Conservation (phyloP, 2,797 vertebrate genomes). For the Gorsachius magnificus region DNA sequence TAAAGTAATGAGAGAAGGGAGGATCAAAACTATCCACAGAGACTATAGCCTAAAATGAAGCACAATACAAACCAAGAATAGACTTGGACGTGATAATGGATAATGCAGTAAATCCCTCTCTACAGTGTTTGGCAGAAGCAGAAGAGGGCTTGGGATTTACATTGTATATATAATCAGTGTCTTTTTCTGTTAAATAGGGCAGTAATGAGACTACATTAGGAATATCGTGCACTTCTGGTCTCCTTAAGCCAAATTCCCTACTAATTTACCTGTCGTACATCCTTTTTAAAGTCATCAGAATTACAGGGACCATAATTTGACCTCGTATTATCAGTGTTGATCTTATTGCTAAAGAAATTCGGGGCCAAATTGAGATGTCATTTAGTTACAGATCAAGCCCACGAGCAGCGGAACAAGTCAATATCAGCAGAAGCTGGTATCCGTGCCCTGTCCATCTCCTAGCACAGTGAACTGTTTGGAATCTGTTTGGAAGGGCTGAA, state of each 20-base stretch:
- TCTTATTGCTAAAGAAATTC: neutral
- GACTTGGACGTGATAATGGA: conserved; percentile 58
- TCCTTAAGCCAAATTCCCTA: conserved; percentile 24
- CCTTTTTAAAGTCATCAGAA: neutral
- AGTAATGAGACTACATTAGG: conserved; percentile 44
- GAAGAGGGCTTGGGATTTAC: conserved; percentile 61
- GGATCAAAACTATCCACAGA: conserved; percentile 68
- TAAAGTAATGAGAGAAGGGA: conserved; percentile 62
- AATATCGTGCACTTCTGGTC: conserved; percentile 18
- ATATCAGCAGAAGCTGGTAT: neutral
- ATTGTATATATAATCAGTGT: conserved; percentile 48
- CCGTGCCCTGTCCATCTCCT: neutral
- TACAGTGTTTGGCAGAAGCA: conserved; percentile 58
- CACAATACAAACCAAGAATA: conserved; percentile 57
- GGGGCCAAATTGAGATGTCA: neutral
- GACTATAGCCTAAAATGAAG: conserved; percentile 63
- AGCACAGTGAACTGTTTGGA: neutral
- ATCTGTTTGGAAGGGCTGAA: neutral
- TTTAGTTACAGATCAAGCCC: neutral
- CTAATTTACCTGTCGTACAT: neutral
- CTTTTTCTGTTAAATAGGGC: conserved; percentile 61
- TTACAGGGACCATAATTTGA: neutral
- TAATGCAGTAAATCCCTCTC: conserved; percentile 65
- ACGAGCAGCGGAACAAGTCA: neutral
- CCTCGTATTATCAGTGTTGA: neutral